Base-by-base conservation (phyloP, 2,797 vertebrate genomes). In the Tapera naevia region DNA sequence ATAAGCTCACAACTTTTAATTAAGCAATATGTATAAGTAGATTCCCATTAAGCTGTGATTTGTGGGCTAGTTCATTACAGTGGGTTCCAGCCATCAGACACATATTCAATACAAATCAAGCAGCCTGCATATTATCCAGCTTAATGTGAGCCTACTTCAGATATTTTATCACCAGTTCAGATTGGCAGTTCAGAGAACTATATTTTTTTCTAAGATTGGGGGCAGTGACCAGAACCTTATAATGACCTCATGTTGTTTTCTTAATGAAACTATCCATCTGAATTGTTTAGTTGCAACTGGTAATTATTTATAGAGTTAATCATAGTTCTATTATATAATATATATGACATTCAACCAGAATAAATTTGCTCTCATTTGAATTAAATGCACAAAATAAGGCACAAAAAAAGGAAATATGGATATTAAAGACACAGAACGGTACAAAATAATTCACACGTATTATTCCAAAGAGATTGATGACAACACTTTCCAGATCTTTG, bases 1-100 rank as follows among this genome's bases (percentile, higher is more conserved):
- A 99, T 99, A 99, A 99, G 99, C 99, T 98, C 98, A 99, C 99
- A 99, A 99, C 99, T 99, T 99, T 99, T 99, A 99, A 99, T 99
- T 99, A 99, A 99, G 99, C 99, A 98, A 99, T 99, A 99, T 99
- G 99, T 99, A 99, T 99, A 99, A 99, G 99, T 99, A 99, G 99
- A 98, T 98, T 98, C 98, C 98, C 99, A 99, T 99, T 99, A 99
- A 98, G 98, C 98, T 97, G 98, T 99, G 99, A 99, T 99, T 99
- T 99, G 99, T 99, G 98, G 98, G 98, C 98, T 98, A 98, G 98
- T 99, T 99, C 99, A 99, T 99, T 99, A 99, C 98, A 98, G 97
- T 98, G 97, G 98, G 98, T 98, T 98, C 98, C 96, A 98, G 98
- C 98, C 98, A 98, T 98, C 98, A 98, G 99, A 99, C 99, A 99